Evolutionary conservation across 1,140 invertebrate genomes (phyloP).

Genomic region (Nomia melanderi): DNA sequence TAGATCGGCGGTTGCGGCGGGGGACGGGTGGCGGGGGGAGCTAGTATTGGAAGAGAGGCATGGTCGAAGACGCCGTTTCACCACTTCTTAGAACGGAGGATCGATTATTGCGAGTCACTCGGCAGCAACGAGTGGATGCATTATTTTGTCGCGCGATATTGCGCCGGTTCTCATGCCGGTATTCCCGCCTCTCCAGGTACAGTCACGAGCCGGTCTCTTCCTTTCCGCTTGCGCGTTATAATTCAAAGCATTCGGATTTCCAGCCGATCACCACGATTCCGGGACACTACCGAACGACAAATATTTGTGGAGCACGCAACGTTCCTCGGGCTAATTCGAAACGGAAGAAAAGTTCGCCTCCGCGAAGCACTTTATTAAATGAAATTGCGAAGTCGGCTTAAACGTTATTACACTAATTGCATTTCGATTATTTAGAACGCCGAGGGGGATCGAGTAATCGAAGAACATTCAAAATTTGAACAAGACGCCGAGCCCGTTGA

Average conservation of each 20-base stretch:
- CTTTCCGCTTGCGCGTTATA: not conserved
- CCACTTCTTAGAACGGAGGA: constrained; percentile 41
- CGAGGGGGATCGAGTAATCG: too few species aligned
- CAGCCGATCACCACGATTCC: too few species aligned
- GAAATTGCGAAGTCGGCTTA: too few species aligned
- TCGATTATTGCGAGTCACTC: constrained; percentile 60
- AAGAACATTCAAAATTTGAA: too few species aligned
- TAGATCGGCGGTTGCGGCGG: not conserved
- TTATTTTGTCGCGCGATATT: constrained; percentile 49
- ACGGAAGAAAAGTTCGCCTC: too few species aligned
- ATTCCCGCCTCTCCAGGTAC: not conserved
- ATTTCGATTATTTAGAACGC: too few species aligned
- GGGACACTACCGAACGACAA: too few species aligned
- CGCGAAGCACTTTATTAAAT: too few species aligned
- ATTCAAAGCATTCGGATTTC: not conserved
- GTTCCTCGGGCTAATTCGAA: too few species aligned
- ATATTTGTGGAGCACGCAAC: too few species aligned
- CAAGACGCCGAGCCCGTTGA: too few species aligned
- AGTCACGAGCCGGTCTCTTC: not conserved
- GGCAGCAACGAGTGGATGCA: constrained; percentile 43
- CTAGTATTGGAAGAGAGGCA: constrained; percentile 33
- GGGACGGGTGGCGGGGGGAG: not conserved
- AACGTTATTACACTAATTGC: too few species aligned
- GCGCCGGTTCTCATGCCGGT: not conserved
- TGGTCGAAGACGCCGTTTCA: constrained; percentile 31